A percentile compares a stretch with the other conserved stretches of the same genome.
Evolutionary conservation across 2,888 invertebrate species (phyloP).

Genomic region (Geotrupes spiniger): DNA sequence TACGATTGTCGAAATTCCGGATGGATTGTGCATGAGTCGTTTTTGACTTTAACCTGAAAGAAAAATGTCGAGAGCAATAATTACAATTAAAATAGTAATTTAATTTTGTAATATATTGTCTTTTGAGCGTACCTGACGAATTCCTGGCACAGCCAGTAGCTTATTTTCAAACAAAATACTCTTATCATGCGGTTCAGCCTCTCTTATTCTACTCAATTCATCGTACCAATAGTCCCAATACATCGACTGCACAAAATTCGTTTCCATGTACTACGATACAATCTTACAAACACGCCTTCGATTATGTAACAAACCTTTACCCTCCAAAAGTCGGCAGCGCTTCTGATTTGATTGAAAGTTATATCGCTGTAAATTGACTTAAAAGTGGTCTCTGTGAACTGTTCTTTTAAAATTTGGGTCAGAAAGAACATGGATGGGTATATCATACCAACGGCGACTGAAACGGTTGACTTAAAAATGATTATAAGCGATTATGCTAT

Average conservation of each 20-base stretch:
- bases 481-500: background rate
- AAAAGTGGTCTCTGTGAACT: constrained; percentile 55
- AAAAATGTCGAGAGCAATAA: no score
- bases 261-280: constrained; percentile 48
- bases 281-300: no score
- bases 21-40: constrained; percentile 63
- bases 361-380: constrained; percentile 33
- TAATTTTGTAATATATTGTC: no score
- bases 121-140: constrained; percentile 54
- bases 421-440: constrained; percentile 59
- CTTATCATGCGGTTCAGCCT: constrained; percentile 40
- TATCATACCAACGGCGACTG: constrained; percentile 58
- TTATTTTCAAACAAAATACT: constrained; percentile 57
- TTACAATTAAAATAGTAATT: no score
- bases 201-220: constrained; percentile 28
- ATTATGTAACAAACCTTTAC: no score
- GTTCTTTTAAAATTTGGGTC: constrained; percentile 56
- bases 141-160: constrained; percentile 58
- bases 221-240: constrained; percentile 59
- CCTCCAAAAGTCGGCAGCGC: constrained; percentile 59
- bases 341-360: constrained; percentile 48
- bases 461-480: background rate
- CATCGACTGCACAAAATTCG: constrained; percentile 55
- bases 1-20: constrained; percentile 62
- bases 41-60: constrained; percentile 54